Base-by-base conservation (phyloP, 2,113 vertebrate genomes). In the Sapayoa aenigma region DNA sequence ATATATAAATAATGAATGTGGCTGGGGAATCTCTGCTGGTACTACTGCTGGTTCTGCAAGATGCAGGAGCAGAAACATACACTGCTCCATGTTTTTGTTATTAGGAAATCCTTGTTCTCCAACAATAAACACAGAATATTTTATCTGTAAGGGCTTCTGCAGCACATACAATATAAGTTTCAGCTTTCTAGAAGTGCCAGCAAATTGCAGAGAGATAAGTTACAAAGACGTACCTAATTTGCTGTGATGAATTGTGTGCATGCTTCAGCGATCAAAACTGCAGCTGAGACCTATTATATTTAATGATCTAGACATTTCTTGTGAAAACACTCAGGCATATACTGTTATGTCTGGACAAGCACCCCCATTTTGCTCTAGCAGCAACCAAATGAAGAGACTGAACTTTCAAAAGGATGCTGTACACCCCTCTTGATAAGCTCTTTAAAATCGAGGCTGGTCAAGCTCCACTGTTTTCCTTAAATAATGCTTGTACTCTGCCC, bases 221-320 rank as follows among this genome's bases (percentile, higher is more conserved):
- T 97, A 93, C 53, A 69, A 96, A 96, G 97, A 97, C 89, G 73
- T 93, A 96, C 95, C 93, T 98, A 97, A 98, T 98, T 98, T 97
- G 97, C 97, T 95, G 95, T 98, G 98, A 98, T 98, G 97, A 98
- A 98, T 98, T 97, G 97, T 92, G 92, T 96, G 97, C 96, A 98
- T 84, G 98, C 97, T 92, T 97, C 97, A 96, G 95, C 76, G 96
- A 98, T 94, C 97, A 97, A 97, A 97, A 97, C 97, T 93, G 97
- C 98, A 98, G 98, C 98, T 98, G 98, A 98, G 98, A 98, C 98
- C 91, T 95, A 98, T 98, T 97, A 97, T 93, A 96, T 97, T 98
- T 98, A 98, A 98, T 97, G 96, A 98, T 97, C 68, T 89, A 91
- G 80, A 97, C 49, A 66, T 97, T 97, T 97, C 97, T 98, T 93